Evolutionary conservation across 2,113 vertebrate genomes (phyloP), one percentile per base, ranked within the genome.

Genomic region (Anseranas semipalmata): DNA sequence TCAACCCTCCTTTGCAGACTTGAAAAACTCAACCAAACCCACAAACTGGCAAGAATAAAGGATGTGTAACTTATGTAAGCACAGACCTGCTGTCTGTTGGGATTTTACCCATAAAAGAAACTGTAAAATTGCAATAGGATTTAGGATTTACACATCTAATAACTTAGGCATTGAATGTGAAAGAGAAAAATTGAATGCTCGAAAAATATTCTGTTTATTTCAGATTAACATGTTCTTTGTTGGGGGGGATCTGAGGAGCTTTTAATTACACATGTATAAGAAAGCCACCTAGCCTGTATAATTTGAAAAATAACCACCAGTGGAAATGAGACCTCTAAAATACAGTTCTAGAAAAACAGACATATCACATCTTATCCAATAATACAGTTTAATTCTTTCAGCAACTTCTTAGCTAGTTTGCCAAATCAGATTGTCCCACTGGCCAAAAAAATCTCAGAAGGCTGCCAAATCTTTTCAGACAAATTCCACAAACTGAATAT

Each of bases 381-480:
- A 82, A 86, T 24, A 58, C 1, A 1, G 25, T 65, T 78, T 94
- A 73, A 96, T 93, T 75, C 75, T 91, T 93, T 79, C 90, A 86
- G 70, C 87, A 91, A 74, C 85, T 85, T 85, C 60, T 70, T 37
- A 35, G 60, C 45, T 73, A 4, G 27, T 66, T 91, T 66, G 92
- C 87, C 93, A 91, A 85, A 95, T 93, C 84, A 75, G 93, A 85
- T 93, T 37, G 60, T 46, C 35, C 60, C 50, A 39, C 39, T 32
- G 14, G 74, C 90, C 83, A 92, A 87, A 75, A 81, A 90, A 65
- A 80, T 76, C 86, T 35, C 15, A 30, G 56, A 70, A 89, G 28
- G 66, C 60, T 88, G 90, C 90, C 81, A 82, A 55, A 79, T 1
- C 28, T 88, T 55, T 60, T 65, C 87, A 86, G 90, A 85, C 75